Percentiles rank a stretch among this genome's conserved stretches.
phyloP scores from a whole-genome alignment of 1,140 invertebrate genomes.

The Ceratina australensis region DNA sequence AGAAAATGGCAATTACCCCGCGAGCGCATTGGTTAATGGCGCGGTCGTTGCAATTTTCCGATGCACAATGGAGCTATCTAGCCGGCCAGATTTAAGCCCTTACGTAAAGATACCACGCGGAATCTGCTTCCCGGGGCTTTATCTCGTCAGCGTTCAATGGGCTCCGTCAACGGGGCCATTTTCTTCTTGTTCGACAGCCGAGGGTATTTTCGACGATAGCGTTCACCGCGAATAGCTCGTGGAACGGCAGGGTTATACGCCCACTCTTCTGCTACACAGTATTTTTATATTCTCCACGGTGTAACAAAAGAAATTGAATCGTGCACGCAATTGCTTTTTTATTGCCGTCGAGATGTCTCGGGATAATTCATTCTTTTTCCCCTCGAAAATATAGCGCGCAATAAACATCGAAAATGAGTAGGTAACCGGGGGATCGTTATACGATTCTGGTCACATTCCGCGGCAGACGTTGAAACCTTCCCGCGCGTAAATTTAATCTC shows the following conservation, averaged over 20 bases:
- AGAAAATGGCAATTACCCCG: slow-evolving; percentile 59
- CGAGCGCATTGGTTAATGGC: slow-evolving; percentile 65
- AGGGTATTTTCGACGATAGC: neutral
- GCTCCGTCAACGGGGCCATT: neutral
- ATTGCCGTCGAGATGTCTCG: neutral
- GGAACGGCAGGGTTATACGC: neutral
- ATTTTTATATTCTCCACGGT: neutral
- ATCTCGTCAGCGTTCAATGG: slow-evolving; percentile 23
- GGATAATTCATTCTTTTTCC: neutral
- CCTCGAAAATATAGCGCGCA: neutral
- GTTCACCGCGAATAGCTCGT: neutral
- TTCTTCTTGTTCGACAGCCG: neutral
- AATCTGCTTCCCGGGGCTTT: slow-evolving; percentile 20
- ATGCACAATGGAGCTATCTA: slow-evolving; percentile 48
- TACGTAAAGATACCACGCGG: slow-evolving; percentile 38
- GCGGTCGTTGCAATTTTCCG: slow-evolving; percentile 63
- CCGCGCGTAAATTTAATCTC: neutral
- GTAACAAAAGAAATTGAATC: neutral
- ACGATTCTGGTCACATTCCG: neutral
- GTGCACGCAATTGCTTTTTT: neutral
- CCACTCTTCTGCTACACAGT: no score
- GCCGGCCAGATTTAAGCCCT: slow-evolving; percentile 57
- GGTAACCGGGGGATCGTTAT: no score
- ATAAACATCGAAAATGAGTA: no score
- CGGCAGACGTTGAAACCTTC: no score